phyloP scores from a whole-genome alignment of 2,888 invertebrate genomes.

The Andrena dorsata region DNA sequence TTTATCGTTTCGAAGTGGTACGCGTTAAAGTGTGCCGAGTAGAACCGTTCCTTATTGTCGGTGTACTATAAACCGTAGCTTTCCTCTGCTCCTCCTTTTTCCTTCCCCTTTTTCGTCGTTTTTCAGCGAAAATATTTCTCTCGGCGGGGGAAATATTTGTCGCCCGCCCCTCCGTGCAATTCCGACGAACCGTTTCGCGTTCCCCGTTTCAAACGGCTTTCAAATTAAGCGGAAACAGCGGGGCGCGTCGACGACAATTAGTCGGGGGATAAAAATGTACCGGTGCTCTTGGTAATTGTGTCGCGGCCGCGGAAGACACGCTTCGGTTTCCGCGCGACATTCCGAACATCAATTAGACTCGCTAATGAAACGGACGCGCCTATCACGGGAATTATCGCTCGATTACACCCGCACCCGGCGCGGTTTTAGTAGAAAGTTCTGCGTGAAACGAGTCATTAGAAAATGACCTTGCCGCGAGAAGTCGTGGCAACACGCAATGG shows the following conservation, averaged over 20 bases:
- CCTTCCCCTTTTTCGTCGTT: background rate
- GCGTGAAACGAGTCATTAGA: background rate
- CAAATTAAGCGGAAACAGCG: background rate
- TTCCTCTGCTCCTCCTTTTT: no score
- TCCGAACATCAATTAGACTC: slow-evolving; percentile 33
- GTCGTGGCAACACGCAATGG: no score
- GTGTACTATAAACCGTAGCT: background rate
- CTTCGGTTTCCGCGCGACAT: slow-evolving; percentile 1
- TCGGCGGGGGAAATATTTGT: background rate
- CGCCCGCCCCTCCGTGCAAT: background rate
- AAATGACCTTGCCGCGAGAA: no score
- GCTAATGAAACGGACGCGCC: slow-evolving; percentile 37
- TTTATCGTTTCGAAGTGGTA: background rate
- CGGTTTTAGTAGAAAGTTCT: background rate
- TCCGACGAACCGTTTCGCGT: background rate
- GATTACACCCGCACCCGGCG: slow-evolving; percentile 16
- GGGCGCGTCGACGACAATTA: slow-evolving; percentile 15
- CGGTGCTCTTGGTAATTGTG: slow-evolving; percentile 9
- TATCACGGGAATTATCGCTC: slow-evolving; percentile 26
- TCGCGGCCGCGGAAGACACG: slow-evolving; percentile 15
- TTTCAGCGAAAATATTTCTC: slow-evolving; percentile 1
- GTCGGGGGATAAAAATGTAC: slow-evolving; percentile 1
- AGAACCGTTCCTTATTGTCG: background rate
- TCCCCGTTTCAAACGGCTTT: background rate
- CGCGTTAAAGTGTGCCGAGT: slow-evolving; percentile 11